A percentile compares a stretch with the other conserved stretches of the same genome.
These are phyloP conservation scores for Pantelozetes paolii DNA, from an alignment of 2,888 invertebrate species.

Conservation along the genomic window DNA sequence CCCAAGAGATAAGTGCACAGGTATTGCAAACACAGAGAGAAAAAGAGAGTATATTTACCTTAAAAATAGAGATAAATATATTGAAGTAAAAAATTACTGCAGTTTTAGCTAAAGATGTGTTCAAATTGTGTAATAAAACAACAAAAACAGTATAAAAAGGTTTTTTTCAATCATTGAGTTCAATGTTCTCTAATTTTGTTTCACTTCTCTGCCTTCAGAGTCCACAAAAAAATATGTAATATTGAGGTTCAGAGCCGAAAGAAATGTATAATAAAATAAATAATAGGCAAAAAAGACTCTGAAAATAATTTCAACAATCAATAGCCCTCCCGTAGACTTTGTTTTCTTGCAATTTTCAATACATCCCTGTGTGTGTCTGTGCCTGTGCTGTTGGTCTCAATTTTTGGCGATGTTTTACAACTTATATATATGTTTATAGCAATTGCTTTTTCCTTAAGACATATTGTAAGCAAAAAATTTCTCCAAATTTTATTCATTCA, in stretches of 20 bases:
- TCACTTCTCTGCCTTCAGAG: neutral
- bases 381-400: neutral
- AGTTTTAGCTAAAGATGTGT: too few species aligned
- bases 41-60: too few species aligned
- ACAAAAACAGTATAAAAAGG: neutral
- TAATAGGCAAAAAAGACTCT: neutral
- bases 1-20: too few species aligned
- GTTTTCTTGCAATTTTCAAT: conserved; percentile 12
- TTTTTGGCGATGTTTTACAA: too few species aligned
- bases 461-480: neutral
- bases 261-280: neutral
- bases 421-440: too few species aligned
- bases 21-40: too few species aligned
- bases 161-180: neutral
- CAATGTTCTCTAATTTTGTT: neutral
- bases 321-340: conserved; percentile 1
- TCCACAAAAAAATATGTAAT: neutral
- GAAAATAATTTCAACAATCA: neutral
- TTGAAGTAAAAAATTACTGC: too few species aligned
- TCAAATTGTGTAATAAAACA: too few species aligned
- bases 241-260: neutral
- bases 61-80: too few species aligned
- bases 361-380: neutral
- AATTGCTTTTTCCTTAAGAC: neutral
- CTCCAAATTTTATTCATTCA: neutral